These are phyloP conservation scores for Thera obeliscata DNA, from an alignment of 2,888 invertebrate species.

Conservation along the genomic window DNA sequence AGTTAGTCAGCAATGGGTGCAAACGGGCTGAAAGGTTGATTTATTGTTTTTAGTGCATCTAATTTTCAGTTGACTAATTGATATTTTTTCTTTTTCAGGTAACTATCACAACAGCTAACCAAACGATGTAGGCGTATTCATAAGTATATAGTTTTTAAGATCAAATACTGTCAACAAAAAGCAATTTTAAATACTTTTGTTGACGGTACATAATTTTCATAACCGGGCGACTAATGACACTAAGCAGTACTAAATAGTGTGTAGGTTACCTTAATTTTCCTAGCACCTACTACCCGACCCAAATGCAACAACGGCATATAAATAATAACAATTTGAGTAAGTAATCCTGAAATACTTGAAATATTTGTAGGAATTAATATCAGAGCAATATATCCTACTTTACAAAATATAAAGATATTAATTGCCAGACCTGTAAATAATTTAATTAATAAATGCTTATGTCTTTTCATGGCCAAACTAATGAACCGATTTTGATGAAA, in stretches of 20 bases:
- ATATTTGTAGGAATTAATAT: no score
- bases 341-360: no score
- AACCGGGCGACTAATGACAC: conserved; percentile 19
- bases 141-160: conserved; percentile 33
- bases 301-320: neutral
- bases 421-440: no score
- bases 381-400: no score
- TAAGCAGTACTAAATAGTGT: conserved; percentile 33
- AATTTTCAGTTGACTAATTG: conserved; percentile 19
- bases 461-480: no score
- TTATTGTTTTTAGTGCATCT: neutral
- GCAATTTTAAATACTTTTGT: neutral
- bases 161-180: conserved; percentile 2
- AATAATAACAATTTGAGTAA: no score
- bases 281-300: neutral
- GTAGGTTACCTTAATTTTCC: conserved; percentile 18
- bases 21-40: no score
- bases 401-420: no score
- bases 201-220: conserved; percentile 4
- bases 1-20: no score
- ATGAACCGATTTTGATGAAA: no score
- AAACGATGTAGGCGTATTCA: conserved; percentile 6
- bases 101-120: conserved; percentile 38
- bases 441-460: no score
- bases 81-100: conserved; percentile 54